phyloP scores from a whole-genome alignment of 2,113 vertebrate species.

The Trachemys scripta region DNA sequence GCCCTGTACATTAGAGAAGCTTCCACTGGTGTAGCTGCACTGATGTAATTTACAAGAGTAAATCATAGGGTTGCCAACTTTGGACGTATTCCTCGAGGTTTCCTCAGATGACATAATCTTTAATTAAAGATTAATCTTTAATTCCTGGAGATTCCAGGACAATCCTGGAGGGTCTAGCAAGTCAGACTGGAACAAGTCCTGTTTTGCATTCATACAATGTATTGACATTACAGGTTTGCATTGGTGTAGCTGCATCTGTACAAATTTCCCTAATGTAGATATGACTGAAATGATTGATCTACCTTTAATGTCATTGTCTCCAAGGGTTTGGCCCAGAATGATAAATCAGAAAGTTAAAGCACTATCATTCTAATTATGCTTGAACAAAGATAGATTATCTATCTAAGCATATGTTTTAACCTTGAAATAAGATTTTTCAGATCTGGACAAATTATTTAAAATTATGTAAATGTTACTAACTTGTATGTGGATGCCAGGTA shows the following conservation, averaged over 20 bases:
- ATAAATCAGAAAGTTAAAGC: background rate
- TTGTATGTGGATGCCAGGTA: accelerated
- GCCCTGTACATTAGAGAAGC: accelerated
- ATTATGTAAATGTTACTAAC: background rate
- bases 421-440: background rate
- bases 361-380: background rate
- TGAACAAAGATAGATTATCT: background rate
- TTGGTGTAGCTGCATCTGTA: background rate
- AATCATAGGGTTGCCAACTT: background rate
- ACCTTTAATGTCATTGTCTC: background rate
- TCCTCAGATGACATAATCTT: no score
- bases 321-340: background rate
- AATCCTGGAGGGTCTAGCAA: no score
- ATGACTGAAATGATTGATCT: background rate
- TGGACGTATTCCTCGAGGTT: no score
- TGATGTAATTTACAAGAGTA: background rate
- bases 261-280: background rate
- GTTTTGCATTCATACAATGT: background rate
- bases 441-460: background rate
- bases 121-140: no score
- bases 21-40: background rate
- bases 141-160: no score
- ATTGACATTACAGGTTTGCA: no score
- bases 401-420: background rate
- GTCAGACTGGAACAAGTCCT: background rate